These are phyloP conservation scores for Uropsilus gracilis DNA, from an alignment of 2,113 vertebrate species.

Conservation along the genomic window DNA sequence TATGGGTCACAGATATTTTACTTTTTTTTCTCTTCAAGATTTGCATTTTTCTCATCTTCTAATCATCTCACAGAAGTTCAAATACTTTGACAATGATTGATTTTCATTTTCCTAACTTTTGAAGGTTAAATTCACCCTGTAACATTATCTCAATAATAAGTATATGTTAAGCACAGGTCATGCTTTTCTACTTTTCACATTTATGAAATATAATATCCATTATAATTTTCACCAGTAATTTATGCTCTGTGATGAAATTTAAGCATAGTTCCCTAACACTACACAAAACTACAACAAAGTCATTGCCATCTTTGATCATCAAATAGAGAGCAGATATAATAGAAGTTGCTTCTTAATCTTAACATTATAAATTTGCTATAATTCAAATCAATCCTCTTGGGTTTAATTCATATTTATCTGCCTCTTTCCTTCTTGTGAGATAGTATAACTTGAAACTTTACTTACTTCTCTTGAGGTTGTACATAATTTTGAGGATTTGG, in stretches of 20 bases:
- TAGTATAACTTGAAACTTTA: background rate
- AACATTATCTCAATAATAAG: slow-evolving; percentile 37
- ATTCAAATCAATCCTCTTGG: background rate
- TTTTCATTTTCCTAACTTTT: slow-evolving; percentile 37
- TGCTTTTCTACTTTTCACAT: slow-evolving; percentile 33
- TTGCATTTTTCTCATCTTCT: slow-evolving; percentile 22
- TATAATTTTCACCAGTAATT: background rate
- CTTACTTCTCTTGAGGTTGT: background rate
- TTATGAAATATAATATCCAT: background rate
- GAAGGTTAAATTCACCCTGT: slow-evolving; percentile 14
- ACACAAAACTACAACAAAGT: background rate
- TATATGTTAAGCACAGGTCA: background rate
- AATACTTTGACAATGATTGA: slow-evolving; percentile 6
- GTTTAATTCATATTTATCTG: background rate
- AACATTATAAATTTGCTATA: slow-evolving; percentile 21
- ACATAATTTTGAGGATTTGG: slow-evolving; percentile 8
- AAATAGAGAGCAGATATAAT: background rate
- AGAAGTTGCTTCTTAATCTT: slow-evolving; percentile 48
- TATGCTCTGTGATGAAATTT: slow-evolving; percentile 28
- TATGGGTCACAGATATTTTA: background rate
- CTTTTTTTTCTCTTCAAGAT: background rate
- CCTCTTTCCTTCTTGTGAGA: slow-evolving; percentile 13
- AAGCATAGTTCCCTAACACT: background rate
- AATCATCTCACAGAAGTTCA: background rate
- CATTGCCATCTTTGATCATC: background rate